Evolutionary conservation across 2,888 invertebrate species (phyloP).

Genomic region (Andrena flavipes): DNA sequence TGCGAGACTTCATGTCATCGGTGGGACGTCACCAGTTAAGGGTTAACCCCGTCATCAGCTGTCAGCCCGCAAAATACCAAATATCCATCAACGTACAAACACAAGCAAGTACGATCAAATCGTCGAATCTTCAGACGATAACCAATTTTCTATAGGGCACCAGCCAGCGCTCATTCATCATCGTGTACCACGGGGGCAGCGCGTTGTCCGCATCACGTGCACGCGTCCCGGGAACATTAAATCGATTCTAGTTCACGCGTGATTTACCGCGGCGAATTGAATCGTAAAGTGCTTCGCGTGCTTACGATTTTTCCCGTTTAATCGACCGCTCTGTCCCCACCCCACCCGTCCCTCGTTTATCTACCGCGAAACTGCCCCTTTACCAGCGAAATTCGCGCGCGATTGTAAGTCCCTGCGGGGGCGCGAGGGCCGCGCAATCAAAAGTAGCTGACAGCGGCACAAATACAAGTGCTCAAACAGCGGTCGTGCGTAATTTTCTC

Average conservation of each 20-base stretch:
- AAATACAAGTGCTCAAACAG: constrained; percentile 54
- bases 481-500: constrained; percentile 59
- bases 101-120: constrained; percentile 10
- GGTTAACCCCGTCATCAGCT: not conserved
- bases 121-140: constrained; percentile 44
- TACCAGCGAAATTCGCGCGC: constrained; percentile 25
- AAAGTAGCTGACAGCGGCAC: constrained; percentile 51
- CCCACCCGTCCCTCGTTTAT: not conserved
- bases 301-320: constrained; percentile 53
- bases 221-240: constrained; percentile 48
- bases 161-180: constrained; percentile 53
- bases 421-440: constrained; percentile 42
- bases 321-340: constrained; percentile 13
- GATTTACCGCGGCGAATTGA: constrained; percentile 61
- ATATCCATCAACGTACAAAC: not conserved
- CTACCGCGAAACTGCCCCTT: not conserved
- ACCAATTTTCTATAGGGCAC: constrained; percentile 33
- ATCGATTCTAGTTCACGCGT: constrained; percentile 62
- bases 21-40: not conserved
- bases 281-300: constrained; percentile 49
- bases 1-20: too few relatives aligned
- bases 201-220: constrained; percentile 62
- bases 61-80: not conserved
- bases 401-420: not conserved
- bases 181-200: constrained; percentile 44